Conservation (phyloP, 2,113 vertebrate species). For the Phrynosoma blainvillii region DNA sequence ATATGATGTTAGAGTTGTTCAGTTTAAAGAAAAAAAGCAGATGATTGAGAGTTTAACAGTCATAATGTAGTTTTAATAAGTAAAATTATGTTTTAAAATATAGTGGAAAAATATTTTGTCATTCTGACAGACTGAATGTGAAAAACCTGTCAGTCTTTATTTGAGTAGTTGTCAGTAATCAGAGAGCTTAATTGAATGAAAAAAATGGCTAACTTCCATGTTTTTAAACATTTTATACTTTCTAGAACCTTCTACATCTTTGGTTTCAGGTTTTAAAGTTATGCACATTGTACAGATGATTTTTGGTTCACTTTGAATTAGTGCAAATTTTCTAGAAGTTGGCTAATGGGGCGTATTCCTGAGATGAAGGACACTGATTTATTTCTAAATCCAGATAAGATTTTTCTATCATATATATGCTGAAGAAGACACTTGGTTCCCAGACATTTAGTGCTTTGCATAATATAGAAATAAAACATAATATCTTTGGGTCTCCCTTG, state of each 20-base stretch:
- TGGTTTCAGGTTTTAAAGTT: constrained; percentile 26
- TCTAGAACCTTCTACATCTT: constrained; percentile 40
- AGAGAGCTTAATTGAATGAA: constrained; percentile 24
- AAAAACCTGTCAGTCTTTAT: constrained; percentile 14
- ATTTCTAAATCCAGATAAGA: constrained; percentile 22
- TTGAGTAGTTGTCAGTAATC: not conserved
- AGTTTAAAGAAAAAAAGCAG: constrained; percentile 28
- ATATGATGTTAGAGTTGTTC: constrained; percentile 23
- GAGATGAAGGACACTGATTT: not conserved
- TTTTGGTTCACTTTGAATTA: constrained; percentile 21
- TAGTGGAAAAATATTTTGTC: not conserved
- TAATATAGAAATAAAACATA: constrained; percentile 11
- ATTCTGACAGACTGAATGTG: not conserved
- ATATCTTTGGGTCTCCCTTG: not conserved
- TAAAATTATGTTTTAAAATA: constrained; percentile 12
- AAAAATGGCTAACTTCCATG: constrained; percentile 3
- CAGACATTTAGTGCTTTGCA: not conserved
- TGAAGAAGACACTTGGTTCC: not conserved
- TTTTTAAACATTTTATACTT: constrained; percentile 26
- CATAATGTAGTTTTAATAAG: not conserved
- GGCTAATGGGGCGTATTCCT: not conserved
- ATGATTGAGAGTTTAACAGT: not conserved
- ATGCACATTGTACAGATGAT: constrained; percentile 20
- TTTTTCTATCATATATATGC: not conserved
- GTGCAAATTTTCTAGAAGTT: not conserved